Evolutionary conservation across 2,113 vertebrate genomes (phyloP), one percentile per base, ranked within the genome.

Genomic region (Mus spicilegus): DNA sequence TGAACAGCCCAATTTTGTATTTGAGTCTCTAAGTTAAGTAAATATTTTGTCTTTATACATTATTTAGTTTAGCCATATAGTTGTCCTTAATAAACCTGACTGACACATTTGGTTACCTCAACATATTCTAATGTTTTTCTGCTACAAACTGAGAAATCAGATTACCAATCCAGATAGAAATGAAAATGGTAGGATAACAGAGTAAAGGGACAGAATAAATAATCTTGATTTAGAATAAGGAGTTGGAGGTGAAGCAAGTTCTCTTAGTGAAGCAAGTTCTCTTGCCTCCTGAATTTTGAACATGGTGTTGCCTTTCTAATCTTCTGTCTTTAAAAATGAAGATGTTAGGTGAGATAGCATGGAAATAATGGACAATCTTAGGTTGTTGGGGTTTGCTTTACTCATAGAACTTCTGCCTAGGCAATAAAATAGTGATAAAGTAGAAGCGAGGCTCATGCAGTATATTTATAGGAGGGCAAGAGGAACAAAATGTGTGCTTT

Each of bases 61-160:
- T 33, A 65, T 54, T 67, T 76, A n/a, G 7, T 3, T 77, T 36
- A 82, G 42, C 33, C 76, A n/a, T 28, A 39, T 39, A 28, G 24
- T 42, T 77, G 36, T 65, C 51, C 14, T 90, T 67, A 69, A 4
- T 67, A n/a, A 85, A 65, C 2, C 9, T 36, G 26, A 26, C 13
- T 46, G 46, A 36, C 63, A 76, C 0, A 77, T 42, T 85, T 85
- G 28, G 11, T 92, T 61, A 93, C 17, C 0, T 26, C 87, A 17
- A 14, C 87, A 86, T 76, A 89, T 97, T 88, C 22, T 93, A 20
- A 81, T 93, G 95, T 96, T 87, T 82, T 89, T 95, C 51, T 93
- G 8, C 4, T 24, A 3, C 33, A 77, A 90, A 73, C 3, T 33
- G 28, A 93, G 39, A 97, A 70, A 88, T 87, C 5, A 42, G 39